phyloP scores from a whole-genome alignment of 2,888 invertebrate genomes.

The Tetragonisca angustula region DNA sequence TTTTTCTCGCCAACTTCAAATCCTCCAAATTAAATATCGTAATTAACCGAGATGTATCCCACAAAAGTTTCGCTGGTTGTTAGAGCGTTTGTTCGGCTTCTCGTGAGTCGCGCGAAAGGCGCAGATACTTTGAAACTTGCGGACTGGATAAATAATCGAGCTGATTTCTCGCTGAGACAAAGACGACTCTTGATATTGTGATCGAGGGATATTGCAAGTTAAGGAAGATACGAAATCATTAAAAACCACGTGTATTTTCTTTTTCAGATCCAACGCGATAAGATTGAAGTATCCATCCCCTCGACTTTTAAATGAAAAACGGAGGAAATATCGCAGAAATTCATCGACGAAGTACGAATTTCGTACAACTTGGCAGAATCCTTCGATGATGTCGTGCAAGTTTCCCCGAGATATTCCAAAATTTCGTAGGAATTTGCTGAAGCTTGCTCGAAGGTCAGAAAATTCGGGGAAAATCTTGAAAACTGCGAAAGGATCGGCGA shows the following conservation, averaged over 20 bases:
- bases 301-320: no score
- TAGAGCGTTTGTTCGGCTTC: not conserved
- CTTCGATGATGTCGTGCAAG: not conserved
- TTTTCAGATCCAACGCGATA: no score
- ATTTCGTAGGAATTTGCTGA: not conserved
- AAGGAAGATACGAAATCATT: no score
- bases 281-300: no score
- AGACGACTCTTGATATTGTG: no score
- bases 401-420: not conserved
- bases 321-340: not conserved
- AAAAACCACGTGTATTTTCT: no score
- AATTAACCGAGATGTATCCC: not conserved
- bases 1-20: not conserved
- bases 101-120: not conserved
- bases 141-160: not conserved
- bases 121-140: not conserved
- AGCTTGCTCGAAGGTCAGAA: not conserved
- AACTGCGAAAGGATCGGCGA: no score
- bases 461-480: not conserved
- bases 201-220: no score
- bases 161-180: not conserved
- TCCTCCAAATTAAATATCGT: not conserved
- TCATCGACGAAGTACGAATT: no score
- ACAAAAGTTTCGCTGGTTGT: not conserved
- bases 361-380: not conserved